Percentiles rank a stretch among this genome's conserved stretches.
These are phyloP conservation scores for Frankliniella fusca DNA, from an alignment of 2,888 invertebrate species.

Conservation along the genomic window DNA sequence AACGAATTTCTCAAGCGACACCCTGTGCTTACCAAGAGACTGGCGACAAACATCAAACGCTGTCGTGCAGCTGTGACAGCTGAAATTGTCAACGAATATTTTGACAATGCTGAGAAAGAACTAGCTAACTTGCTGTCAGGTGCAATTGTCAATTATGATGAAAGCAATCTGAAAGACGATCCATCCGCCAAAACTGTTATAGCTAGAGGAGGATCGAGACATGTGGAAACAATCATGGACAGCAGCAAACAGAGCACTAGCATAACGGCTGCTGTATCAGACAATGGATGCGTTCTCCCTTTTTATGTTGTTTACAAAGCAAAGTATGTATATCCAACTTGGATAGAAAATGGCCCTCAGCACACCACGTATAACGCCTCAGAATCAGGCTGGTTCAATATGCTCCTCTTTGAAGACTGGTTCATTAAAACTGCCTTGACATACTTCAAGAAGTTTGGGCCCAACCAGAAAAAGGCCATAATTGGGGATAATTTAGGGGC, in stretches of 20 bases:
- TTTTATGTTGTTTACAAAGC: constrained; percentile 44
- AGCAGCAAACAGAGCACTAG: constrained; percentile 39
- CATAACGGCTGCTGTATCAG: constrained; percentile 44
- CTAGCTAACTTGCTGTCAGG: constrained; percentile 36
- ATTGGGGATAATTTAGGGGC: constrained; percentile 42
- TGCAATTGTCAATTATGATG: constrained; percentile 44
- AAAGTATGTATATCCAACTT: constrained; percentile 40
- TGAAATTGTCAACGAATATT: constrained; percentile 38
- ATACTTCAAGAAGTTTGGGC: constrained; percentile 35
- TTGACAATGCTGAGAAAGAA: constrained; percentile 37
- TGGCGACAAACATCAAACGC: constrained; percentile 36
- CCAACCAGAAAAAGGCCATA: constrained; percentile 39
- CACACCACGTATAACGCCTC: constrained; percentile 41
- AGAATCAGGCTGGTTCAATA: constrained; percentile 43
- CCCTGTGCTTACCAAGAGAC: constrained; percentile 30
- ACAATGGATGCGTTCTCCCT: constrained; percentile 42
- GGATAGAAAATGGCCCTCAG: constrained; percentile 42
- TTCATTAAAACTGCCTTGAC: constrained; percentile 40
- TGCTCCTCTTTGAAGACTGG: constrained; percentile 41
- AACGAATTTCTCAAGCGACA: constrained; percentile 33
- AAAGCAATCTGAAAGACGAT: constrained; percentile 43
- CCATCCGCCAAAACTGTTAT: constrained; percentile 39
- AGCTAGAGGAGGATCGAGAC: constrained; percentile 36
- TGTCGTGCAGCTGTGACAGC: constrained; percentile 34
- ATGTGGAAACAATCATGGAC: constrained; percentile 39